Evolutionary conservation across 2,113 vertebrate species (phyloP).

Genomic region (Phalacrocorax aristotelis): DNA sequence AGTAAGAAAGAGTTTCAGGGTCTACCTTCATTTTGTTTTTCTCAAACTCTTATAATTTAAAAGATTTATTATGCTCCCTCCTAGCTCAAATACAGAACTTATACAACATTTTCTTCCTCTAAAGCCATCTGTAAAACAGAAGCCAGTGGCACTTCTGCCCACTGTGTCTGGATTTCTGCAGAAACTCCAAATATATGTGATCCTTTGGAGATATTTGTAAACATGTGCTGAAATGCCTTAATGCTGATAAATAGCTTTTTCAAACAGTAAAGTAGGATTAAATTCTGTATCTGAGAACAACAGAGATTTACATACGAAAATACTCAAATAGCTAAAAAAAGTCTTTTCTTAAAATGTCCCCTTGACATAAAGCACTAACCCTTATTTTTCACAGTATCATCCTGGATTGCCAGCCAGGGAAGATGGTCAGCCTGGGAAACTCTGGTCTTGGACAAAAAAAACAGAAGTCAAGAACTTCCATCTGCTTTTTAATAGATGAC

Average conservation of each 20-base stretch:
- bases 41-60: neutral
- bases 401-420: neutral
- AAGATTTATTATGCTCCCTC: neutral
- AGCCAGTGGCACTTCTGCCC: neutral
- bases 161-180: neutral
- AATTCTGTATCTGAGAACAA: neutral
- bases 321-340: neutral
- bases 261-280: neutral
- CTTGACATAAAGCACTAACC: neutral
- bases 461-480: neutral
- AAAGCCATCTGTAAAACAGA: neutral
- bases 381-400: neutral
- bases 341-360: neutral
- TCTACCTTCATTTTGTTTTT: neutral
- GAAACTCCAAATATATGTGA: neutral
- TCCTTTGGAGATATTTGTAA: neutral
- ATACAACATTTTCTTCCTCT: neutral
- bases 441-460: neutral
- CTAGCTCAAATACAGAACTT: neutral
- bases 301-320: neutral
- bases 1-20: neutral
- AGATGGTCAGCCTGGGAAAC: neutral
- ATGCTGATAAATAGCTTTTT: neutral
- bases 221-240: neutral
- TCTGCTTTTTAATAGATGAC: fast-evolving